Base-by-base conservation (phyloP, 2,888 invertebrate species). In the Oscheius sp. region DNA sequence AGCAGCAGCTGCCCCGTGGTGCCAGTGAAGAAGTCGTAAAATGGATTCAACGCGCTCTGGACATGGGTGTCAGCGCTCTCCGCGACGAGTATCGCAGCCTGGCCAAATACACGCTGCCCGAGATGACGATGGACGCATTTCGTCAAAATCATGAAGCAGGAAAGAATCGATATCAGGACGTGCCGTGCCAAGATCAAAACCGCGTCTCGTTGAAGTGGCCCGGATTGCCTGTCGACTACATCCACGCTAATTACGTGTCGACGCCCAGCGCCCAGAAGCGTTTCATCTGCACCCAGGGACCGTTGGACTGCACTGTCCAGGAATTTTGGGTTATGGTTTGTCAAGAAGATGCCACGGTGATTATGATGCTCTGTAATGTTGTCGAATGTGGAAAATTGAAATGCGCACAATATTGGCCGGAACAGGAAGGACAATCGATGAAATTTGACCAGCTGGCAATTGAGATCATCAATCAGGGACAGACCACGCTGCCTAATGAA, bases 351-450 rank as follows among this genome's bases (percentile, higher is more conserved):
- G 73, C 75, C 9, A 76, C 75, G 18, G 70, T 70, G 45, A 78
- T 80, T 58, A 56, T 80, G 43, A 80, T 80, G 80, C 72, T 86
- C 27, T 86, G 86, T 76, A 83, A 81, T 73, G 52, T 69, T 5
- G 72, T 82, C 41, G 85, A 85, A 69, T 74, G 64, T 64, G 78
- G 79, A 93, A 76, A 78, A 64, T 69, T 53, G 69, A 98, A 98
- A 91, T 98, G 98, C 90, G 80, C 84, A 3, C 80, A 83, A 69
- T 84, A 84, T 56, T 84, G 84, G 84, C 84, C 84, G 27, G 41
- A 68, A 61, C 69, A 73, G 23, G 49, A 6, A 75, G 76, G 56
- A 79, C 70, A 41, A 55, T 77, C 21, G 27, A 25, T 0, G 18
- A 70, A 70, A 21, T 7, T 41, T 21, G 58, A 58, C 1, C 7